Conservation (phyloP, 2,113 vertebrate genomes). For the Petroica traversi region DNA sequence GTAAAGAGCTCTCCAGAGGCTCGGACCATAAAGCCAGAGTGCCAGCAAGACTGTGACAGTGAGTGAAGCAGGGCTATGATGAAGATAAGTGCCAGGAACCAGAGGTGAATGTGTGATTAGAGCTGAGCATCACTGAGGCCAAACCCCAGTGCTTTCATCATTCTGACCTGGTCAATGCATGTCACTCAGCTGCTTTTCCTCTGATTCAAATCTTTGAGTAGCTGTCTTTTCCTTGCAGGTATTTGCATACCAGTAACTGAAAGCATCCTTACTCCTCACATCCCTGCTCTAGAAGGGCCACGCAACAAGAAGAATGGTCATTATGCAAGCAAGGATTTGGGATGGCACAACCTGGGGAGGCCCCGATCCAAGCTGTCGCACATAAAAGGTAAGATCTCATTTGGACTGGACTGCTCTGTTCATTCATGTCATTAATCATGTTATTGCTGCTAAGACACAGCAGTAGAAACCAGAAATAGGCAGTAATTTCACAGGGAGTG, state of each 20-base stretch:
- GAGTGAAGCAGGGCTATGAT: not conserved
- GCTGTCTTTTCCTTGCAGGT: slow-evolving; percentile 65
- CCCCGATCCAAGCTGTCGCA: slow-evolving; percentile 82
- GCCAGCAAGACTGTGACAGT: accelerated
- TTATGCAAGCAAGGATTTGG: slow-evolving; percentile 84
- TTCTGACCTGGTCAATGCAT: not conserved
- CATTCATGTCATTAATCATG: not conserved
- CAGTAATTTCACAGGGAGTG: not conserved
- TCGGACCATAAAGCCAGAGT: not conserved
- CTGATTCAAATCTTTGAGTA: not conserved
- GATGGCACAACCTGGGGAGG: slow-evolving; percentile 88
- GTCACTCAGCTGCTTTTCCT: not conserved
- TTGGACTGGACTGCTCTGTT: not conserved
- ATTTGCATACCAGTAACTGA: slow-evolving; percentile 90
- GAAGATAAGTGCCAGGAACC: not conserved
- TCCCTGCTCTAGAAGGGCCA: slow-evolving; percentile 85
- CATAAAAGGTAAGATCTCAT: slow-evolving; percentile 82
- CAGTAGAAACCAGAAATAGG: not conserved
- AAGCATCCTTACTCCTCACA: slow-evolving; percentile 87
- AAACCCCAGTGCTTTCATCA: not conserved
- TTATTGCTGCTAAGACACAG: not conserved
- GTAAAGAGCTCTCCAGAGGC: not conserved
- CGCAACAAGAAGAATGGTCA: slow-evolving; percentile 77
- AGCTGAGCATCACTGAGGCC: not conserved
- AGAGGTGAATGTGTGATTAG: not conserved